Base-by-base conservation (phyloP, 2,797 vertebrate species). In the Otolemur crassicaudatus region DNA sequence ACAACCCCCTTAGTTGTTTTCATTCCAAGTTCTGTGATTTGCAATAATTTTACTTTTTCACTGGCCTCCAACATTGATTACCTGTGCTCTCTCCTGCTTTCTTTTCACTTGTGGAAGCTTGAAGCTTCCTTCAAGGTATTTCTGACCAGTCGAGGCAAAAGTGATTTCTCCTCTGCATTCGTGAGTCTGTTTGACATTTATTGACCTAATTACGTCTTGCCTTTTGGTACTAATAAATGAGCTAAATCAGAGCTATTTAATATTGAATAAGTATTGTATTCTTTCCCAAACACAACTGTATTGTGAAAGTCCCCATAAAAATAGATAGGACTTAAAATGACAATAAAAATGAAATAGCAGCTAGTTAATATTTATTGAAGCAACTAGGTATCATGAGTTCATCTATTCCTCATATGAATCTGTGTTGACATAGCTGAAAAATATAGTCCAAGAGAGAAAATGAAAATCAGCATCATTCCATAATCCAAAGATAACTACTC, bases 311-410 rank as follows among this genome's bases (percentile, higher is more conserved):
- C n/a, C n/a, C 29, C n/a, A 60, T 88, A 76, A 93, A 94, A 87
- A 83, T 79, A 63, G 61, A 70, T n/a, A 86, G 83, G 27, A 37
- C 27, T 87, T 84, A 90, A 73, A 92, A 84, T 76, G 85, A 76
- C 25, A 79, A 53, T 95, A 79, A 73, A 83, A 90, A 37, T 79
- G 60, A 93, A 94, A 88, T 92, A 84, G 94, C 58, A 81, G 87
- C 6, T 63, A 81, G 87, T 3, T 96, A 73, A 76, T 65, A 86
- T 93, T 93, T 91, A 91, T 70, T 88, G 46, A 91, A 97, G 94
- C 73, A 9, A 67, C 17, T 37, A 4, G 22, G 6, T 53, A 83
- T 77, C 27, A 91, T 73, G 73, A 93, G 87, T 94, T 80, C 6
- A 53, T 93, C 73, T 82, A 17, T 91, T 88, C 14, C 43, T 81